Percentiles rank a stretch among this genome's conserved stretches.
Conservation (phyloP, 2,797 vertebrate species). For the Oophaga sylvatica region DNA sequence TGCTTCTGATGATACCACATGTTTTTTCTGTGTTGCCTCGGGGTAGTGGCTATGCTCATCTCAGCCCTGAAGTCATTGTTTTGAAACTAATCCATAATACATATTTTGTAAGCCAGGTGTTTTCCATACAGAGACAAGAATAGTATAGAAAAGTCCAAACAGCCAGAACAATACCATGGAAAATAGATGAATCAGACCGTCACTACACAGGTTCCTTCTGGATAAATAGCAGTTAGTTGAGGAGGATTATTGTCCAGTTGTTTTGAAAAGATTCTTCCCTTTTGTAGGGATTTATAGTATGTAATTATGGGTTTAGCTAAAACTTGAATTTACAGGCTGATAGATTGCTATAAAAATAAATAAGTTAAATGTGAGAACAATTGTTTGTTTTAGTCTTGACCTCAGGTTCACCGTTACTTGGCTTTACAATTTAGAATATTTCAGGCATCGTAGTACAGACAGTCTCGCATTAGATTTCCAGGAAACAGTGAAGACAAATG, state of each 20-base stretch:
- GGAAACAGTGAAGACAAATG: neutral
- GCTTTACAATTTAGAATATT: neutral
- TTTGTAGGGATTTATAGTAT: neutral
- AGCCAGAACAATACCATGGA: slow-evolving; percentile 53
- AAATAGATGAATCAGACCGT: slow-evolving; percentile 53
- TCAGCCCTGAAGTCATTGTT: slow-evolving; percentile 52
- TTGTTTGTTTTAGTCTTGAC: neutral
- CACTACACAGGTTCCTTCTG: neutral
- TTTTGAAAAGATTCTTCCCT: neutral
- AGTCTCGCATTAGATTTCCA: neutral
- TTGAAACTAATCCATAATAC: slow-evolving; percentile 52
- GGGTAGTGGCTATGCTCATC: slow-evolving; percentile 27
- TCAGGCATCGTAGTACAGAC: neutral
- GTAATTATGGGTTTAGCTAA: neutral
- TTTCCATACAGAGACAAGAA: slow-evolving; percentile 15
- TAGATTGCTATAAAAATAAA: neutral
- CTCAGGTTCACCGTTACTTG: neutral
- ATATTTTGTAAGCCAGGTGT: slow-evolving; percentile 56
- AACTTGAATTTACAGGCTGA: neutral
- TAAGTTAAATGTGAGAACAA: neutral
- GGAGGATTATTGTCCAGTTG: neutral
- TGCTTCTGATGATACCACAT: slow-evolving; percentile 31
- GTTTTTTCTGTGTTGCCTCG: slow-evolving; percentile 25
- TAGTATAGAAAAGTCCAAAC: slow-evolving; percentile 36
- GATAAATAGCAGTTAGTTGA: slow-evolving; percentile 13